These are phyloP conservation scores for Charina bottae DNA, from an alignment of 2,113 vertebrate species.

Conservation along the genomic window DNA sequence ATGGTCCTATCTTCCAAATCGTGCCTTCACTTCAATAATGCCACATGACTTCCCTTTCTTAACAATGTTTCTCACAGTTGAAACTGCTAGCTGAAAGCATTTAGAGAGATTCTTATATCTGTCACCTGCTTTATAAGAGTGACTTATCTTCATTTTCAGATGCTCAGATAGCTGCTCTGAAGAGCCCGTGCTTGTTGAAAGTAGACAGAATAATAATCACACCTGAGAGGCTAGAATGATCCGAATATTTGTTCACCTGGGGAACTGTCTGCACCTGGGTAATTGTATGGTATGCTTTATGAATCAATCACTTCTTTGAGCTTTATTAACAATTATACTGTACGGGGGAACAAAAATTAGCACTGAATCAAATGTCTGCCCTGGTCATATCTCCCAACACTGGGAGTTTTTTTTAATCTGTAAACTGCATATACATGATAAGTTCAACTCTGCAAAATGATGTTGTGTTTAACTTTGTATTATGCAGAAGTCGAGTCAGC, in stretches of 20 bases:
- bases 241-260: not conserved
- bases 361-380: not conserved
- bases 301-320: not conserved
- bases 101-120: not conserved
- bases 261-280: not conserved
- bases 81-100: not conserved
- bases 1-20: not conserved
- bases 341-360: not conserved
- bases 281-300: not conserved
- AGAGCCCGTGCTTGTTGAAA: not conserved
- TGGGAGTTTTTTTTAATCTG: not conserved
- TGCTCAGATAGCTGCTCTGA: not conserved
- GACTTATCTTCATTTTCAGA: not conserved
- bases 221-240: not conserved
- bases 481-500: not conserved
- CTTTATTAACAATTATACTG: not conserved
- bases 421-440: not conserved
- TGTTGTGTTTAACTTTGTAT: not conserved
- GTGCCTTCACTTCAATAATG: not conserved
- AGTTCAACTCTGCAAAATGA: not conserved
- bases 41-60: not conserved
- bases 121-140: not conserved
- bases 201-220: not conserved
- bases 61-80: not conserved
- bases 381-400: not conserved